A percentile compares a stretch with the other conserved stretches of the same genome.
phyloP scores from a whole-genome alignment of 2,113 vertebrate genomes.

The Heptranchias perlo region DNA sequence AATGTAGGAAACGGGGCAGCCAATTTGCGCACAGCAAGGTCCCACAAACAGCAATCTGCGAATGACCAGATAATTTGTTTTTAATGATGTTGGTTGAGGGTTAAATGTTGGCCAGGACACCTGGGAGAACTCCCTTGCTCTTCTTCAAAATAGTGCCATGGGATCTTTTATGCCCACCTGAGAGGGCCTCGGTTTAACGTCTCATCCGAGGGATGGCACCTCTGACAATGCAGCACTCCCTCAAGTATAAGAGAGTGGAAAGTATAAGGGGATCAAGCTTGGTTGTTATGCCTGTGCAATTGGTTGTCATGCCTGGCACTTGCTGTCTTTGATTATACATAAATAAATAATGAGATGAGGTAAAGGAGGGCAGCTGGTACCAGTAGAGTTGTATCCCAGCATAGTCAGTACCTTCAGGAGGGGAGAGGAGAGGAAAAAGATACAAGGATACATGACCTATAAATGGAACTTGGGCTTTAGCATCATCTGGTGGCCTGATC shows the following conservation, averaged over 20 bases:
- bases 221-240: no score
- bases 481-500: not conserved
- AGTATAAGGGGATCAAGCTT: not conserved
- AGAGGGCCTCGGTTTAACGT: no score
- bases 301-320: no score
- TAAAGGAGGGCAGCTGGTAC: not conserved
- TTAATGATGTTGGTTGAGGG: not conserved
- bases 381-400: not conserved
- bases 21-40: not conserved
- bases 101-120: no score
- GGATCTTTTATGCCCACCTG: not conserved
- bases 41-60: not conserved
- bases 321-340: no score
- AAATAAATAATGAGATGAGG: no score
- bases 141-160: not conserved
- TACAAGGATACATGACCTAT: not conserved
- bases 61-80: not conserved
- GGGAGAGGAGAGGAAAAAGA: not conserved
- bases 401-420: not conserved
- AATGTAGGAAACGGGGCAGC: not conserved
- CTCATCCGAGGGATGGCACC: no score
- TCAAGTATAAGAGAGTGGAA: not conserved
- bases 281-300: no score
- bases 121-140: no score
- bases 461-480: not conserved